Evolutionary conservation across 2,113 vertebrate species (phyloP), one percentile per base, ranked within the genome.

Genomic region (Poeciliopsis prolifica): DNA sequence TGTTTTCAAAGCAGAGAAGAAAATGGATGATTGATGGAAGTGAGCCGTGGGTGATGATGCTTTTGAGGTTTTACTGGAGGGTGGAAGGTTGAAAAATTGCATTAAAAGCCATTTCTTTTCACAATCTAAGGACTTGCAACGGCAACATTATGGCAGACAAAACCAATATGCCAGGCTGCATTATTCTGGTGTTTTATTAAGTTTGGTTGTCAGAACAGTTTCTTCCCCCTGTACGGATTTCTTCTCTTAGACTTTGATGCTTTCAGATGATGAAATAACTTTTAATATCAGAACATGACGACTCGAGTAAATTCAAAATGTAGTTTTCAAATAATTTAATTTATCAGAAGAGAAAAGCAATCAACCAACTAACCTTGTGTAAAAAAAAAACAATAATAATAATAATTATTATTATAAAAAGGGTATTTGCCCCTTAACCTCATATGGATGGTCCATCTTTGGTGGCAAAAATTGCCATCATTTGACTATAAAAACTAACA

Each of bases 21-120:
- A 58, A 37, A 24, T 28, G 64, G 42, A 70, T 83, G 87, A 91
- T 72, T 74, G 82, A 89, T 83, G 82, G 80, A 78, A 72, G 31
- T n/a, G 31, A 85, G 75, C 10, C 15, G 65, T 61, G 75, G 79
- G 68, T 22, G 79, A 84, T 62, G 78, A 76, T 40, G 81, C 70
- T 66, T 86, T n/a, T 78, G 81, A 74, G 72, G 58, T 51, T 82
- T 82, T 74, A 33, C 44, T 40, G 6, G 42, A 64, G 73, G 37
- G 64, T 35, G 65, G 42, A 69, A 72, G 9, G 71, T 12, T 77
- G 61, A 71, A 79, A 75, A 70, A 67, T 37, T 14, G 54, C 26
- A 64, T 65, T 62, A 66, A 31, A 54, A 70, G 61, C 15, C 60
- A 64, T 78, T 78, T 84, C 26, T 51, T 58, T 67, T 66, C 13